Percentiles rank a stretch among this genome's conserved stretches.
Conservation (phyloP, 2,797 vertebrate species). For the Graptemys geographica region DNA sequence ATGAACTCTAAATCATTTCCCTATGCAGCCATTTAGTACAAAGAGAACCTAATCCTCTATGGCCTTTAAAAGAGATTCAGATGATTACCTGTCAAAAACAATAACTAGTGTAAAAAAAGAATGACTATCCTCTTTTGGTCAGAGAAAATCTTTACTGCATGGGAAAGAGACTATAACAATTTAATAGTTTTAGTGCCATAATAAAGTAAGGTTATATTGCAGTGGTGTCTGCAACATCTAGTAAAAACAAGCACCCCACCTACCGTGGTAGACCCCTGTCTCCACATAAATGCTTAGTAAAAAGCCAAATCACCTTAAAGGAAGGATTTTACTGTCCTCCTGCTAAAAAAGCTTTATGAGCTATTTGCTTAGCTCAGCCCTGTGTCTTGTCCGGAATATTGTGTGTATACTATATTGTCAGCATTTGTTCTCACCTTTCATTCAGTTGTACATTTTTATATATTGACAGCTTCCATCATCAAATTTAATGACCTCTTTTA, state of each 20-base stretch:
- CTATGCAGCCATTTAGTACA: background rate
- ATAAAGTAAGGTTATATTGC: slow-evolving; percentile 68
- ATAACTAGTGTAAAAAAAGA: background rate
- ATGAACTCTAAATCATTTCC: slow-evolving; percentile 32
- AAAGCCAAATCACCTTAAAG: slow-evolving; percentile 55
- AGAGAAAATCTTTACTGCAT: slow-evolving; percentile 20
- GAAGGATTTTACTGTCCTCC: slow-evolving; percentile 69
- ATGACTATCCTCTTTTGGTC: background rate
- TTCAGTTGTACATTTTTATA: slow-evolving; percentile 64
- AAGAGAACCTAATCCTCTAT: background rate
- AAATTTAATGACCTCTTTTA: slow-evolving; percentile 66
- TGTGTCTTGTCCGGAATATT: slow-evolving; percentile 56
- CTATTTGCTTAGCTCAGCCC: slow-evolving; percentile 64
- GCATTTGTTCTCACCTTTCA: slow-evolving; percentile 64
- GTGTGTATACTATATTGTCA: slow-evolving; percentile 40
- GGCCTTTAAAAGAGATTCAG: background rate
- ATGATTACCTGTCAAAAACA: slow-evolving; percentile 26
- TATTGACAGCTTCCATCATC: slow-evolving; percentile 73
- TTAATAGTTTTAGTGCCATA: slow-evolving; percentile 59
- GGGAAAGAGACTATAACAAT: background rate
- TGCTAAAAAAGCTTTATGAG: slow-evolving; percentile 67
- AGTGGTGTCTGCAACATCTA: slow-evolving; percentile 29
- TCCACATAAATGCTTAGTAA: slow-evolving; percentile 62
- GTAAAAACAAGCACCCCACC: slow-evolving; percentile 50
- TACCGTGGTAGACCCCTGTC: slow-evolving; percentile 32